phyloP scores from a whole-genome alignment of 2,113 vertebrate genomes.

The Dolichotis patagonum region DNA sequence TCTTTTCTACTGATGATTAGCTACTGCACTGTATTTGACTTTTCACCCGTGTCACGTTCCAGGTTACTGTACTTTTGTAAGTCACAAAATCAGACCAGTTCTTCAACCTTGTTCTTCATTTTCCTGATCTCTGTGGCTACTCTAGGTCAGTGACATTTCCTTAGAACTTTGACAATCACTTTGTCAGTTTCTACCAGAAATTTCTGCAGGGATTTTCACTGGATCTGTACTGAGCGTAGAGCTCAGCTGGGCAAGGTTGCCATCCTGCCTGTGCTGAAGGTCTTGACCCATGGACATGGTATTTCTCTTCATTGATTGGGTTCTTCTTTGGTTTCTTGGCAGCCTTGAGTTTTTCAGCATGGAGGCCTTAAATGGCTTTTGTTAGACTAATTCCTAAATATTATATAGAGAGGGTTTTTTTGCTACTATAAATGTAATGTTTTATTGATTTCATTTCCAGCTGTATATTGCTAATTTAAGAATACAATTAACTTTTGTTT shows the following conservation, averaged over 20 bases:
- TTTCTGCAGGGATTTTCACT: background rate
- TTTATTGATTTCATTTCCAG: background rate
- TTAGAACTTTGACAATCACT: background rate
- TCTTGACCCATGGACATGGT: background rate
- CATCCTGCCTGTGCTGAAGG: fast-evolving
- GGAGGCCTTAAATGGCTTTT: background rate
- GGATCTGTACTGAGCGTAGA: background rate
- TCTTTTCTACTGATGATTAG: background rate
- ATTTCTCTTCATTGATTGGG: background rate
- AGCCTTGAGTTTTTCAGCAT: background rate
- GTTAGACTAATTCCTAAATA: background rate
- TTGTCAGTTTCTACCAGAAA: background rate
- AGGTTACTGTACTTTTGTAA: background rate
- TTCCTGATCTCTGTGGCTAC: background rate
- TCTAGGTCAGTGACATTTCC: background rate
- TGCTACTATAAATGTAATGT: background rate
- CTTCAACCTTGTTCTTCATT: background rate
- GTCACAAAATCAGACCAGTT: background rate
- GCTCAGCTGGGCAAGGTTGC: background rate
- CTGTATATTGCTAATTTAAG: background rate
- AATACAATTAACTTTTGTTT: background rate
- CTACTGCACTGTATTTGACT: background rate
- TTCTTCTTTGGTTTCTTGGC: background rate
- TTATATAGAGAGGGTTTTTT: background rate
- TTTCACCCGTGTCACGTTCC: background rate